Evolutionary conservation across 2,797 vertebrate genomes (phyloP), one percentile per base, ranked within the genome.

Genomic region (Xiphophorus birchmanni): DNA sequence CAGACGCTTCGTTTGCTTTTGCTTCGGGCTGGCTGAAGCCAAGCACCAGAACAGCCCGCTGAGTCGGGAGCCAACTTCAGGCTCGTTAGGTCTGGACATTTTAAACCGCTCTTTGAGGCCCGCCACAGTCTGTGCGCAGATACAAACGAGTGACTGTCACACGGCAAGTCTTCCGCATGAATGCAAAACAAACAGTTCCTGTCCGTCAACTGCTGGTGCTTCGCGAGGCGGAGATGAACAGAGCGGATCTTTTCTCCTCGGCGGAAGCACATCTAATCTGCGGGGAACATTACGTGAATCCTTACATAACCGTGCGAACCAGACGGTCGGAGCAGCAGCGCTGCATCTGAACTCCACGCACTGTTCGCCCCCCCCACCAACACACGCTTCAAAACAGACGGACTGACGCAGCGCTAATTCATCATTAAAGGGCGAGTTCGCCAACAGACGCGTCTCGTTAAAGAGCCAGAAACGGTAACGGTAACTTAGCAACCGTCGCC

Each of bases 271-370:
- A 26, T 54, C 32, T 84, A 72, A 13, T 73, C 60, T 73, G 76
- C 54, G 2, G 48, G 2, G 60, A 47, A n/a, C 35, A 13, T 73
- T 81, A 37, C 32, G 71, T 37, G 65, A 40, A 12, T 79, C 37
- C 54, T 89, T 88, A 87, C 69, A 11, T 81, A 91, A 90, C 79
- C 1, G 29, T 3, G 72, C 1, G 67, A 40, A 45, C 40, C 81
- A 79, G 80, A 79, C 75, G 84, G 80, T 52, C 29, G 82, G 78
- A 18, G 81, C 84, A 42, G 82, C 83, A 67, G 67, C 12, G 17
- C 73, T 44, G 69, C 80, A 12, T 2, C 23, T 56, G 82, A 83
- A 82, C 84, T 5, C 76, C 2, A n/a, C 65, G 37, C 47, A 21
- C n/a, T 5, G n/a, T 18, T n/a, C n/a, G n/a, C n/a, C 15, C 29